Conservation (phyloP, 2,888 invertebrate species). For the Leptothorax acervorum region DNA sequence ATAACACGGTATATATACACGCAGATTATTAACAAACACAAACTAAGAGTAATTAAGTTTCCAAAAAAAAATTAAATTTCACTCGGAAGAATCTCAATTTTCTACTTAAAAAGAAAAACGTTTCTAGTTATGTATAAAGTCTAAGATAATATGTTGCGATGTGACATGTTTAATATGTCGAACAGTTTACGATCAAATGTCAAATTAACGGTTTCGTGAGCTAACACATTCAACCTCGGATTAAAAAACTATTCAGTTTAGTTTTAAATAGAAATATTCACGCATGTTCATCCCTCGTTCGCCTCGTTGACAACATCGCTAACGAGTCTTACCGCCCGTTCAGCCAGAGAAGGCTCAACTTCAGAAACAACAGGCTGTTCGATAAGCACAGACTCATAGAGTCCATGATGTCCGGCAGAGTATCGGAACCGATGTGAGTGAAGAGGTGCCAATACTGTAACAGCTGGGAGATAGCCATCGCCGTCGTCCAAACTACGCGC, state of each 20-base stretch:
- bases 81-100: neutral
- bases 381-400: conserved; percentile 58
- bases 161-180: neutral
- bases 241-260: neutral
- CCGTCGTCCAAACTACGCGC: conserved; percentile 33
- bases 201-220: neutral
- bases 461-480: conserved; percentile 16
- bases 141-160: neutral
- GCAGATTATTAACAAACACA: neutral
- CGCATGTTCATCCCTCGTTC: neutral
- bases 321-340: conserved; percentile 54
- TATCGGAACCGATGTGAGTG: conserved; percentile 30
- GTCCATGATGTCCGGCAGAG: conserved; percentile 58
- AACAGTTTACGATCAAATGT: neutral
- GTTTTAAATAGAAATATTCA: neutral
- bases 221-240: neutral
- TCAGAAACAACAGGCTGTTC: conserved; percentile 58
- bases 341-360: conserved; percentile 58
- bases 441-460: conserved; percentile 65
- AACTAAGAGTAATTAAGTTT: neutral
- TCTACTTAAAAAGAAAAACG: neutral
- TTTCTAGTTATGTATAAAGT: neutral
- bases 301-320: neutral
- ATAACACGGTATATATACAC: neutral
- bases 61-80: neutral